Evolutionary conservation across 2,113 vertebrate species (phyloP).

Genomic region (Indicator maculatus): DNA sequence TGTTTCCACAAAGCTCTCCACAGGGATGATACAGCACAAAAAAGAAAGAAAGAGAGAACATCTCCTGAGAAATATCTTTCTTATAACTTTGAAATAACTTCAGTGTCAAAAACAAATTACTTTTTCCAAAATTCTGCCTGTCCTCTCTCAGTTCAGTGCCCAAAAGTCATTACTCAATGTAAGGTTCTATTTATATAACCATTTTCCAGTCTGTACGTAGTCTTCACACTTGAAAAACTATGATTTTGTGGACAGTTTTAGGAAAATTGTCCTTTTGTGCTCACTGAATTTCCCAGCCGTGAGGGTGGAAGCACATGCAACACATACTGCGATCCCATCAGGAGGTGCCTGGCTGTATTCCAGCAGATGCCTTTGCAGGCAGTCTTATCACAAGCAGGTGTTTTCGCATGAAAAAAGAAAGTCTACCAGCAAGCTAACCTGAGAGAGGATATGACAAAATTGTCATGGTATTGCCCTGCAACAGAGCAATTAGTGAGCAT

Average conservation of each 20-base stretch:
- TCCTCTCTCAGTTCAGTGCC: constrained; percentile 54
- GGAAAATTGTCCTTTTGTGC: constrained; percentile 58
- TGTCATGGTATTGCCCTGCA: neutral
- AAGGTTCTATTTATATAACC: constrained; percentile 59
- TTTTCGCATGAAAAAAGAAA: neutral
- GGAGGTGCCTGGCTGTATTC: neutral
- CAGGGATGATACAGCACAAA: constrained; percentile 38
- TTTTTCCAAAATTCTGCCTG: constrained; percentile 44
- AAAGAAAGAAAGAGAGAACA: constrained; percentile 26
- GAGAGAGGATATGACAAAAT: neutral
- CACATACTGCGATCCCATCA: constrained; percentile 20
- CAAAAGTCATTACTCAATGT: constrained; percentile 57
- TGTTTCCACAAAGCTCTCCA: constrained; percentile 31
- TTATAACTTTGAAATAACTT: constrained; percentile 73
- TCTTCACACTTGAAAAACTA: constrained; percentile 57
- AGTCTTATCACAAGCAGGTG: constrained; percentile 47
- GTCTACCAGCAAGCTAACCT: constrained; percentile 22
- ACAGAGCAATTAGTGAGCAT: neutral
- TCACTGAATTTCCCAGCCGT: constrained; percentile 22
- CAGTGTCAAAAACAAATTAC: constrained; percentile 64
- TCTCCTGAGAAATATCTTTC: constrained; percentile 64
- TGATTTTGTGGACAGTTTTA: constrained; percentile 56
- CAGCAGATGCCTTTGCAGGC: constrained; percentile 1
- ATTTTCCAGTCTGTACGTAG: constrained; percentile 31
- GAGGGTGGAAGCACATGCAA: neutral